A percentile compares a stretch with the other conserved stretches of the same genome.
Evolutionary conservation across 30 jellyfish, hydroid and myxozoan species (phyloP).

Genomic region (Turritopsis rubra): DNA sequence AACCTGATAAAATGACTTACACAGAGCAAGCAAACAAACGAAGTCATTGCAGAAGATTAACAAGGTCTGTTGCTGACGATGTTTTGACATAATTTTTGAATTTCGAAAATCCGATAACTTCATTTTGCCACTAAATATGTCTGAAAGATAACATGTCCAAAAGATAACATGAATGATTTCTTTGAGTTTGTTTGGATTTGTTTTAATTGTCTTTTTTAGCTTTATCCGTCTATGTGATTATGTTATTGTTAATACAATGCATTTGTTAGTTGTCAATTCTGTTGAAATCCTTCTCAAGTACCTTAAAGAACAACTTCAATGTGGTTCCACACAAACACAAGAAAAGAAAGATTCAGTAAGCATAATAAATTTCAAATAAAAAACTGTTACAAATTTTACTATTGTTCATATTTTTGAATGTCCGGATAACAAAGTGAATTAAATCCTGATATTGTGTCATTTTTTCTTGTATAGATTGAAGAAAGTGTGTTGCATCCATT

Average conservation of each 20-base stretch:
- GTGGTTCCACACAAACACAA: not conserved
- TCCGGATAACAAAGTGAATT: not conserved
- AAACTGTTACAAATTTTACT: not conserved
- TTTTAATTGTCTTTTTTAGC: conserved; percentile 49
- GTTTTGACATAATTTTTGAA: no score
- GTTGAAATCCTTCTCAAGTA: conserved; percentile 63
- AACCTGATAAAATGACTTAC: conserved; percentile 95
- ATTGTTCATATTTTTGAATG: not conserved
- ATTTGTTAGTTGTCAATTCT: conserved; percentile 74
- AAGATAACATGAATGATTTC: no score
- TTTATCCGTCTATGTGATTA: conserved; percentile 90
- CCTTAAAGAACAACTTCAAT: conserved; percentile 75
- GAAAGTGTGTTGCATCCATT: conserved; percentile 66
- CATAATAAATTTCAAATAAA: not conserved
- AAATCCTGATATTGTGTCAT: not conserved
- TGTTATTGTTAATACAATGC: conserved; percentile 89
- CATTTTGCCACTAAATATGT: no score
- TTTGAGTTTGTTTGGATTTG: no score
- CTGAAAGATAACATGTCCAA: no score
- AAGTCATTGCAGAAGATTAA: conserved; percentile 77
- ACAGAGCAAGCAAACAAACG: conserved; percentile 94
- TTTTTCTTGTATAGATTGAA: conserved; percentile 32
- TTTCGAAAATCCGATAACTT: no score
- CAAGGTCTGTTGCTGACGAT: conserved; percentile 48
- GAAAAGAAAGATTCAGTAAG: not conserved